Base-by-base conservation (phyloP, 2,797 vertebrate species). In the Aeoliscus strigatus region DNA sequence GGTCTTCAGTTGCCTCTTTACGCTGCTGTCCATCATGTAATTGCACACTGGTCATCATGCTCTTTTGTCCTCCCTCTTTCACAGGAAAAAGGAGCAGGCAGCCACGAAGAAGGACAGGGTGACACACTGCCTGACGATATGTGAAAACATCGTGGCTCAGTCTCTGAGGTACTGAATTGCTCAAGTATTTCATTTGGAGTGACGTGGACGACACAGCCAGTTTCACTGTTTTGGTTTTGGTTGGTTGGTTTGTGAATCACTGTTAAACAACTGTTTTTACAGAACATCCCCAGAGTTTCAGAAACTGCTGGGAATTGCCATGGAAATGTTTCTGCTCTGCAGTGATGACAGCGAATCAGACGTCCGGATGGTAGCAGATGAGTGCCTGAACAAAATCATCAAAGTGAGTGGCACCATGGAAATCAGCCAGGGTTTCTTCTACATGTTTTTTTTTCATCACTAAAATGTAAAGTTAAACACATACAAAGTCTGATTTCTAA, bases 371-470 rank as follows among this genome's bases (percentile, higher is more conserved):
- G 96, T 98, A 59, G 96, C 96, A 5, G 96, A 99, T 12, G 96
- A 98, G 82, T 98, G 96, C 83, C 92, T 99, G 67, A 98, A 99
- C 84, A 98, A 94, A 91, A 96, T 98, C 65, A 97, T 99, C 54
- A 99, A 98, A 87, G 96, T 96, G 83, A 89, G 91, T 2, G 11
- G 11, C 3, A 15, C n/a, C 17, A 1, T 7, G 1, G 9, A 2
- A 12, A 33, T n/a, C 8, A 33, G 10, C 6, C 3, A 21, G 18
- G 6, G 18, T 3, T 6, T 21, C 18, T 21, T 21, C 6, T 21
- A n/a, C 18, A 21, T 21, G 6, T 3, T 21, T 21, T 6, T 21
- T 21, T 21, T 3, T 6, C 18, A 21, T 21, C 18, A 21, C 18
- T 3, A 21, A 21, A 21, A 21, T 21, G 6, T 21, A 21, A 21